These are phyloP conservation scores for Sciaenops ocellatus DNA, from an alignment of 2,797 vertebrate genomes.

Conservation along the genomic window DNA sequence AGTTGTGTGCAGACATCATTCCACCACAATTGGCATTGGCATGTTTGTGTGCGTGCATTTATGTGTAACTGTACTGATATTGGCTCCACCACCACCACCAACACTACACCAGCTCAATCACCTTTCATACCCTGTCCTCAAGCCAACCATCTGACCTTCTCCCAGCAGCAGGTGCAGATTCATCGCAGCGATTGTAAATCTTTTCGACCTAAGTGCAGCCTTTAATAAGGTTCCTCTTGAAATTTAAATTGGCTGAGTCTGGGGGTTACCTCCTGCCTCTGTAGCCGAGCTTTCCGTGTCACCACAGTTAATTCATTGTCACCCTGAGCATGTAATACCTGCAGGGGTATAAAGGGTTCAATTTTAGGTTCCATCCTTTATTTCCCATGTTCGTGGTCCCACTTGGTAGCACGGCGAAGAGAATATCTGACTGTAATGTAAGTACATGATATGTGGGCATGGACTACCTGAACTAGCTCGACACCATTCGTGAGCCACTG, in stretches of 20 bases:
- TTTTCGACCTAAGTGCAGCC: conserved; percentile 28
- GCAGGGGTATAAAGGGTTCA: conserved; percentile 35
- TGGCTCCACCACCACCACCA: background rate
- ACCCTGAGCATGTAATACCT: conserved; percentile 47
- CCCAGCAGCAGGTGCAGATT: conserved; percentile 41
- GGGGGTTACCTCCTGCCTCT: conserved; percentile 33
- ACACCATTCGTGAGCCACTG: background rate
- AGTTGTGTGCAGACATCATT: background rate
- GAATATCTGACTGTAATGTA: conserved; percentile 18
- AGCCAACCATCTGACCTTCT: conserved; percentile 45
- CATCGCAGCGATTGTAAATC: conserved; percentile 45
- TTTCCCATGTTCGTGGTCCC: conserved; percentile 35
- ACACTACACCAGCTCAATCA: conserved; percentile 9
- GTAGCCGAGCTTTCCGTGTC: conserved; percentile 37
- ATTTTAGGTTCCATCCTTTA: conserved; percentile 34
- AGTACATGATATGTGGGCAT: background rate
- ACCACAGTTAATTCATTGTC: conserved; percentile 55
- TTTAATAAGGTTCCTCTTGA: conserved; percentile 68
- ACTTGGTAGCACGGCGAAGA: conserved; percentile 18
- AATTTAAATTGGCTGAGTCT: conserved; percentile 60
- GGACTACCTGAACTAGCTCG: background rate
- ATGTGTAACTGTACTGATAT: background rate
- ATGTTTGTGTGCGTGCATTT: background rate
- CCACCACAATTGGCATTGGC: background rate
- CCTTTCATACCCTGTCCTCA: conserved; percentile 32